Percentiles rank a stretch among this genome's conserved stretches.
These are phyloP conservation scores for Acronicta aceris DNA, from an alignment of 2,888 invertebrate genomes.

Conservation along the genomic window DNA sequence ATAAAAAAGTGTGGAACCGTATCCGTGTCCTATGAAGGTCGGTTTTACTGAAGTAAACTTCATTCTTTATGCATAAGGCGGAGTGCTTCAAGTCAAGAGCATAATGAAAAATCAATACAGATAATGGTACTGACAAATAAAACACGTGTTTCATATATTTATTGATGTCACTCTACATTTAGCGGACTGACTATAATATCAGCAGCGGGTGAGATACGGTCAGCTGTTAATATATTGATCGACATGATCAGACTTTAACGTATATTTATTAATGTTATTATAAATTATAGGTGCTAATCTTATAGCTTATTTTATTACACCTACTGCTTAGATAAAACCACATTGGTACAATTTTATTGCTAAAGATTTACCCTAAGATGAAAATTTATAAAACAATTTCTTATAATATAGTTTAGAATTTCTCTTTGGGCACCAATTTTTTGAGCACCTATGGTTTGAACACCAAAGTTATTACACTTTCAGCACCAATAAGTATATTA, in stretches of 20 bases:
- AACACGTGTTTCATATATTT: conserved; percentile 28
- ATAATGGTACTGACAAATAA: conserved; percentile 26
- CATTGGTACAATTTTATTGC: too few species aligned
- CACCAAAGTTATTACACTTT: too few species aligned
- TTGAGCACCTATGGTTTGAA: too few species aligned
- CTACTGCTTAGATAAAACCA: too few species aligned
- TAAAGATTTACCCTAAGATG: too few species aligned
- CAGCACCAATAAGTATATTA: too few species aligned
- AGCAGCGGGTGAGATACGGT: neutral
- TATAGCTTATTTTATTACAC: neutral
- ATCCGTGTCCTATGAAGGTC: conserved; percentile 35
- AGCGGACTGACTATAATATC: too few species aligned
- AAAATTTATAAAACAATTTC: too few species aligned
- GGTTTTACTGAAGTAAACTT: conserved; percentile 42
- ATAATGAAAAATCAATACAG: conserved; percentile 32
- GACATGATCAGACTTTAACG: neutral
- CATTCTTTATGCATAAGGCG: conserved; percentile 42
- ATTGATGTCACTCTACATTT: neutral
- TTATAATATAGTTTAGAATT: too few species aligned
- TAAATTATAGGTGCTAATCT: neutral
- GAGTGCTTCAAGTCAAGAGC: conserved; percentile 37
- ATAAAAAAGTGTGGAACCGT: conserved; percentile 34
- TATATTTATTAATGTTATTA: too few species aligned
- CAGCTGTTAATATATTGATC: neutral
- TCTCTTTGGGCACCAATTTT: too few species aligned